Evolutionary conservation across 1,140 invertebrate species (phyloP).

Genomic region (Phymorhynchus buccinoides): DNA sequence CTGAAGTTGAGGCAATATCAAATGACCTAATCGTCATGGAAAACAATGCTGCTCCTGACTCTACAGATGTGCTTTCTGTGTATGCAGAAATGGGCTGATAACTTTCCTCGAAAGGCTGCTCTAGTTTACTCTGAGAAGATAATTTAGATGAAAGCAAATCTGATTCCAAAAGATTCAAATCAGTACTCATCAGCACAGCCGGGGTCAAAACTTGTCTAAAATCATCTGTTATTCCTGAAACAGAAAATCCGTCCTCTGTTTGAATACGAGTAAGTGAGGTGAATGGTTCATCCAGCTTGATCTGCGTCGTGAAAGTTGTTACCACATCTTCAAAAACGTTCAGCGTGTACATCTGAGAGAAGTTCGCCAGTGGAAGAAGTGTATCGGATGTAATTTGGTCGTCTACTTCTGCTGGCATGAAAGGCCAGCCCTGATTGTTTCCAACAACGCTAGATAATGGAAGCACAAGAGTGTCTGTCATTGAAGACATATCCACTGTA

Average conservation of each 20-base stretch:
- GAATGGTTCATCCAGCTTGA: not conserved
- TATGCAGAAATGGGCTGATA: not conserved
- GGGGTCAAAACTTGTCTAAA: not conserved
- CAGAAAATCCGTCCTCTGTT: not conserved
- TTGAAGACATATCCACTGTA: not conserved
- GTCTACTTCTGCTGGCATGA: not conserved
- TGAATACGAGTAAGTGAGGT: not conserved
- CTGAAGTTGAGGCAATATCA: not conserved
- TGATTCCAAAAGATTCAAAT: not conserved
- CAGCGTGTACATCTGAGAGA: not conserved
- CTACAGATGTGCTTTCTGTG: not conserved
- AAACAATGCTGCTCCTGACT: not conserved
- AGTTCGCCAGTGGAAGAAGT: not conserved
- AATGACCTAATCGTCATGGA: not conserved
- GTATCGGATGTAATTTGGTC: not conserved
- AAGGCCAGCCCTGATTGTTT: not conserved
- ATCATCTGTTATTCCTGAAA: not conserved
- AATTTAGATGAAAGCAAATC: not conserved
- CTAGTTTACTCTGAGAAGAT: not conserved
- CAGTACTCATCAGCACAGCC: not conserved
- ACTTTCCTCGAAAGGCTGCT: not conserved
- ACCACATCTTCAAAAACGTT: not conserved
- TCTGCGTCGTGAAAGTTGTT: not conserved
- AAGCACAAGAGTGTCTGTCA: not conserved
- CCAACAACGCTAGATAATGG: not conserved